Conservation (phyloP, 1,140 invertebrate genomes). For the Linepithema humile region DNA sequence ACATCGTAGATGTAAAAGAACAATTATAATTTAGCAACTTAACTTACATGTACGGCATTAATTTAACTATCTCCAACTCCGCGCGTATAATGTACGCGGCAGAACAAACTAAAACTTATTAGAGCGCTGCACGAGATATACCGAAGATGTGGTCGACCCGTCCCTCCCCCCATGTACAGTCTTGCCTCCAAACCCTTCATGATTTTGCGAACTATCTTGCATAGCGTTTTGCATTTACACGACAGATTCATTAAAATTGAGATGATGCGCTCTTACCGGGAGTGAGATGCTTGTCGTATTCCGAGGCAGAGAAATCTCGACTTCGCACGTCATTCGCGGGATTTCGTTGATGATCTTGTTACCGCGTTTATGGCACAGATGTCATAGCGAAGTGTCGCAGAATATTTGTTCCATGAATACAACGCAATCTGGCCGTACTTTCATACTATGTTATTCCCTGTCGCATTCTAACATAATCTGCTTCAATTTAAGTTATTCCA, state of each 20-base stretch:
- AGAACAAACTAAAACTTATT: conserved; percentile 39
- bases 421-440: conserved; percentile 9
- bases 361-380: conserved; percentile 34
- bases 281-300: not conserved
- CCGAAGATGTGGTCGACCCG: conserved; percentile 10
- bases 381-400: conserved; percentile 22
- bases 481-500: conserved; percentile 20
- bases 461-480: conserved; percentile 33
- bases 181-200: not conserved
- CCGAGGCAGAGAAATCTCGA: conserved; percentile 4
- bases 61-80: conserved; percentile 29
- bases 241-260: conserved; percentile 42
- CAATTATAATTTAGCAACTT: conserved; percentile 34
- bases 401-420: conserved; percentile 43
- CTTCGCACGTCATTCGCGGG: conserved; percentile 17
- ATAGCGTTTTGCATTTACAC: conserved; percentile 29
- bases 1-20: not conserved
- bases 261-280: conserved; percentile 6
- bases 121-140: not conserved
- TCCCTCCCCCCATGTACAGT: too few relatives aligned
- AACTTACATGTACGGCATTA: not conserved
- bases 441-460: not conserved
- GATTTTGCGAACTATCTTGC: conserved; percentile 34
- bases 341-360: conserved; percentile 48
- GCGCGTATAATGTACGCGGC: not conserved